Evolutionary conservation across 2,797 vertebrate species (phyloP), one percentile per base, ranked within the genome.

Genomic region (Thaleichthys pacificus): DNA sequence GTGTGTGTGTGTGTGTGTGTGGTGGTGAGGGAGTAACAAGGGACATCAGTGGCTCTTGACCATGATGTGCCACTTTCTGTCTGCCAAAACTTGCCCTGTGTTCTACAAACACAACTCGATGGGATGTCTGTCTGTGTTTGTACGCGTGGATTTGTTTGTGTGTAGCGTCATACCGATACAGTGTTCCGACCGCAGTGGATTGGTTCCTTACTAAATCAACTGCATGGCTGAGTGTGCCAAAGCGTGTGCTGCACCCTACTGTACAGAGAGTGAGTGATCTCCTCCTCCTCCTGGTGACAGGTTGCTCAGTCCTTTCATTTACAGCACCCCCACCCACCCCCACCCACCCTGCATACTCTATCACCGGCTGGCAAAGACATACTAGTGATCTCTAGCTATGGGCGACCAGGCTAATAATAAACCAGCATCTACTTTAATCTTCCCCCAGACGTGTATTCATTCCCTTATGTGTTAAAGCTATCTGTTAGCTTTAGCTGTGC

Each of bases 281-380:
- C 63, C 57, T 68, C 70, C 70, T 75, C 63, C 57, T 68, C 70
- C 87, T 77, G 82, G 54, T 89, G 90, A 87, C 86, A 86, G 84
- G 84, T 90, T 89, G 84, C 67, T 84, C 85, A 66, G 77, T 87
- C 74, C 77, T 82, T 81, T 69, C 76, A 77, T 69, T 42, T 42
- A 11, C 9, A 42, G 38, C 38, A 9, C 38, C 65, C 70, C 86
- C 87, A 84, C 32, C 32, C 80, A n/a, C 76, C 78, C 78, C 66
- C 38, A 35, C 38, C 38, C 38, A 42, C 38, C 38, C 38, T 2
- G 38, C 2, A 9, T 42, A 85, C 80, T 91, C 76, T 56, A 89
- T 91, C 90, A 91, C 78, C 69, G 63, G 77, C 38, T 91, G 89
- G 85, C 87, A 92, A 83, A 91, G 88, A 91, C 88, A 82, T 89